Evolutionary conservation across 2,113 vertebrate genomes (phyloP), one percentile per base, ranked within the genome.

Genomic region (Brachirus orientalis): DNA sequence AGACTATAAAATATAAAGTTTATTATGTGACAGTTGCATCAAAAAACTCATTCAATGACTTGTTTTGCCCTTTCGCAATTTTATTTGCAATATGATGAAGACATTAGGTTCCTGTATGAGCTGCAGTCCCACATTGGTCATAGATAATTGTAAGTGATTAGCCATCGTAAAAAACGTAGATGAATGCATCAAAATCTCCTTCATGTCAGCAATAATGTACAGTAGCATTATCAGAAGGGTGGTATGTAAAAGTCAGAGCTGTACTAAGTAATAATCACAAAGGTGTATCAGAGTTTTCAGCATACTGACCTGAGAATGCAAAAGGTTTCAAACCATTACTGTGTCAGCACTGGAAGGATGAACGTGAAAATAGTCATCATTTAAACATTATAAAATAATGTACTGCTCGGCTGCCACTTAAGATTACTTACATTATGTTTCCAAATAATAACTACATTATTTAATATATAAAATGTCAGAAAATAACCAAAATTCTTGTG

Each of bases 191-290:
- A 63, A 63, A 79, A 13, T 37, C 69, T 75, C 67, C 13, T 53
- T 81, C 72, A 63, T 79, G 63, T 80, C 85, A 91, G 89, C 90
- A 91, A 92, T 91, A 92, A 92, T 89, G 86, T 89, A 90, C 84
- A 90, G 84, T 50, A 78, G 77, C 61, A 55, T 58, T 53, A 70
- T 75, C 36, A 56, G 50, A 79, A 46, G 20, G 54, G 73, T 57
- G 62, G 44, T 55, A 43, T 33, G 48, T 65, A 28, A 66, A 68
- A 77, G 59, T 51, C 41, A 63, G 17, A 54, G 16, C 8, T 10
- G 36, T 20, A 54, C 10, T 19, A 52, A 48, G 62, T 56, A 33
- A 71, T 65, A 77, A 63, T 57, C 75, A 57, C 9, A 55, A 64
- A 70, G 65, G 69, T 57, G 67, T 28, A 62, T 44, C 6, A 67